These are phyloP conservation scores for Psammodynastes pulverulentus DNA, from an alignment of 2,113 vertebrate genomes.

Conservation along the genomic window DNA sequence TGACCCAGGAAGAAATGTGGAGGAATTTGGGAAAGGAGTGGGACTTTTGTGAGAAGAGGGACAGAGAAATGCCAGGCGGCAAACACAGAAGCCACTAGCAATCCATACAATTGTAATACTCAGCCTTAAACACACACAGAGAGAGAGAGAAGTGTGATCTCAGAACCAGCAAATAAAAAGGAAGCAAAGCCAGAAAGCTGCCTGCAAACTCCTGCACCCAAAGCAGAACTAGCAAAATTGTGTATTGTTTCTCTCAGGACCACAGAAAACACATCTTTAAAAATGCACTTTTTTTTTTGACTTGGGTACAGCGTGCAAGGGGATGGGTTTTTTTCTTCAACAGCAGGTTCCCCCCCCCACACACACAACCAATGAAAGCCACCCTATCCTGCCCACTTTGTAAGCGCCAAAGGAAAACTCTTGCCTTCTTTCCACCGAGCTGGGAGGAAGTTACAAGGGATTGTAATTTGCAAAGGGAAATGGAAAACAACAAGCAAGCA, in stretches of 20 bases:
- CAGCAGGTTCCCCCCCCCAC: background rate
- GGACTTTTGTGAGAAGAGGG: background rate
- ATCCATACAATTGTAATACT: background rate
- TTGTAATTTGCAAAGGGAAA: background rate
- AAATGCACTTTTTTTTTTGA: background rate
- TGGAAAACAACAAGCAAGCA: background rate
- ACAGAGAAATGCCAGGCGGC: no score
- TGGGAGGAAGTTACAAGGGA: background rate
- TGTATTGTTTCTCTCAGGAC: background rate
- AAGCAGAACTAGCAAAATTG: background rate
- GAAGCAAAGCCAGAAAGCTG: constrained; percentile 17
- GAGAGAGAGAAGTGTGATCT: background rate
- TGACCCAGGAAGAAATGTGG: fast-evolving
- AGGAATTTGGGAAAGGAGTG: background rate
- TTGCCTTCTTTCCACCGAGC: background rate
- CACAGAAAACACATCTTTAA: background rate
- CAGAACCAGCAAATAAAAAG: background rate
- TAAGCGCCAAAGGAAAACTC: background rate
- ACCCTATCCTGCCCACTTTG: background rate
- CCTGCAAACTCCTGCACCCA: background rate
- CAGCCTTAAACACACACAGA: background rate
- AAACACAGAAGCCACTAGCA: background rate
- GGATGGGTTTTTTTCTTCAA: background rate
- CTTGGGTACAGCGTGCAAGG: background rate
- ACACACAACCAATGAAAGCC: background rate